Conservation (phyloP, 2,797 vertebrate genomes). For the Tympanoctomys barrerae region DNA sequence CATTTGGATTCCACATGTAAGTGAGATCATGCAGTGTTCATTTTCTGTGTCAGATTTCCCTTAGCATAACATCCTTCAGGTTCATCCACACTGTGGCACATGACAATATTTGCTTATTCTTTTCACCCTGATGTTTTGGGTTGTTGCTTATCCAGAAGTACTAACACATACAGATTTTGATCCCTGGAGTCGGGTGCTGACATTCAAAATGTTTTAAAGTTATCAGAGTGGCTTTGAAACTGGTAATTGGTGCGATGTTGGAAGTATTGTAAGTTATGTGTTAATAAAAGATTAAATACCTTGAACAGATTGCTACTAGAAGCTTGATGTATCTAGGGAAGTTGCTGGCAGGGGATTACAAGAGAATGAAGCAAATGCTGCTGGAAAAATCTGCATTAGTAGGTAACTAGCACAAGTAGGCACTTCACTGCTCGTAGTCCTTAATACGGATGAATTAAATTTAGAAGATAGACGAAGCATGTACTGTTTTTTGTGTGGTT, state of each 20-base stretch:
- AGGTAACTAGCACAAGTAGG: neutral
- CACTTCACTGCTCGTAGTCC: neutral
- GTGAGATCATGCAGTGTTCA: neutral
- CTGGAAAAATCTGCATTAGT: neutral
- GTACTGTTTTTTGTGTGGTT: neutral
- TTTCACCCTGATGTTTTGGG: neutral
- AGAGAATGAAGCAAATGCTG: neutral
- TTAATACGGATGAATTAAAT: neutral
- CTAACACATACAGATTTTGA: constrained; percentile 8
- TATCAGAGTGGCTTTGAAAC: neutral
- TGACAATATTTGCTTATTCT: neutral
- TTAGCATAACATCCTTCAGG: neutral
- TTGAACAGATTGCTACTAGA: neutral
- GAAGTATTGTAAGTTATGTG: neutral
- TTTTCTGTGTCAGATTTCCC: neutral
- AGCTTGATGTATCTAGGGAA: neutral
- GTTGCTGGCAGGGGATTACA: neutral
- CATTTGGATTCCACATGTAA: neutral
- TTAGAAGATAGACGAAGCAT: neutral
- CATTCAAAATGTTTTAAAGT: neutral
- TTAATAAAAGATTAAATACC: constrained; percentile 35
- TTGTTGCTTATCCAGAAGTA: neutral
- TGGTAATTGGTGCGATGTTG: neutral
- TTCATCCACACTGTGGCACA: neutral
- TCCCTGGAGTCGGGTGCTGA: neutral